Conservation (phyloP, 2,113 vertebrate genomes). For the Muntiacus reevesi region DNA sequence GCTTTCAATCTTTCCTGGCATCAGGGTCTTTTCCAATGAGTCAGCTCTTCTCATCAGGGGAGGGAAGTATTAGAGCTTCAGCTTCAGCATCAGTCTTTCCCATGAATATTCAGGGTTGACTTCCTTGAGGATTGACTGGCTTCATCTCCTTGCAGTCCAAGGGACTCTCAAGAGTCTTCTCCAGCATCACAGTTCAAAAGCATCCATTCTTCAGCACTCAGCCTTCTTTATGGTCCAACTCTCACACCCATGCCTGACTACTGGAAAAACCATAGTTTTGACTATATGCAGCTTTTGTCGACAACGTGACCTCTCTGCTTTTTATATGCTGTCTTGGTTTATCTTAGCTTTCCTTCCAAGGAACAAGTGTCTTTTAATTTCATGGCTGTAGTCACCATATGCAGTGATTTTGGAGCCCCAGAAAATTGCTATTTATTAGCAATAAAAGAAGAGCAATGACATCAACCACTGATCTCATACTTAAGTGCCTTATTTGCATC, state of each 20-base stretch:
- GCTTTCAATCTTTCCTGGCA: background rate
- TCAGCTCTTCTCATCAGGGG: background rate
- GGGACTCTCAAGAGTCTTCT: background rate
- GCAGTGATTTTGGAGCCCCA: background rate
- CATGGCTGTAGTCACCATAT: background rate
- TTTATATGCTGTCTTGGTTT: background rate
- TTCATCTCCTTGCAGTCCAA: background rate
- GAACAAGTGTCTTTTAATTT: background rate
- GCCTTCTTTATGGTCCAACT: background rate
- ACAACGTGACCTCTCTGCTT: background rate
- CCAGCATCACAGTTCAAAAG: background rate
- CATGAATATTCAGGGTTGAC: background rate
- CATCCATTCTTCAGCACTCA: background rate
- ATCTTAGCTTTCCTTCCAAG: background rate
- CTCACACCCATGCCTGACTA: background rate
- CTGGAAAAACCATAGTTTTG: background rate
- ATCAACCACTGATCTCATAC: constrained; percentile 26
- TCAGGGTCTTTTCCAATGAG: background rate
- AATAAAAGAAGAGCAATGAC: constrained; percentile 17
- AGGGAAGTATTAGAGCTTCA: background rate
- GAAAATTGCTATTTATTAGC: constrained; percentile 42
- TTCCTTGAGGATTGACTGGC: background rate
- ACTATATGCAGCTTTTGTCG: background rate
- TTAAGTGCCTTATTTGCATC: constrained; percentile 32
- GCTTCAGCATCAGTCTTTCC: background rate